These are phyloP conservation scores for Dendrocopos noguchii DNA, from an alignment of 2,113 vertebrate species.

Conservation along the genomic window DNA sequence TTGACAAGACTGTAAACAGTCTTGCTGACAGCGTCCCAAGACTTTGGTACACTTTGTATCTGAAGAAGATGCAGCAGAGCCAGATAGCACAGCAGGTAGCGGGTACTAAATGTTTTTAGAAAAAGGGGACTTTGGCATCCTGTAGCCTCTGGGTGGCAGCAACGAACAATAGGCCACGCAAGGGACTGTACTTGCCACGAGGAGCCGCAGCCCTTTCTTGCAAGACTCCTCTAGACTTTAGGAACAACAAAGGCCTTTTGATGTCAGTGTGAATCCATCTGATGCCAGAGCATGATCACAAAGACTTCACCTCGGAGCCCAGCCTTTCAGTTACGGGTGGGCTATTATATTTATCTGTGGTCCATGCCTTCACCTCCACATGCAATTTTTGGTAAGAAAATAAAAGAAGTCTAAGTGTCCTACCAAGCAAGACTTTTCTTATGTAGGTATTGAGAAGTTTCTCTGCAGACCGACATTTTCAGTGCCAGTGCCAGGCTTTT, in stretches of 20 bases:
- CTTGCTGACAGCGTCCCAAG: background rate
- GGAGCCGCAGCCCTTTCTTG: background rate
- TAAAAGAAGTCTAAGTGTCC: background rate
- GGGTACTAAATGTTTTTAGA: rapidly evolving
- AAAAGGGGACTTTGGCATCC: background rate
- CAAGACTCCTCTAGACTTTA: background rate
- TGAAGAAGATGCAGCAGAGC: no score
- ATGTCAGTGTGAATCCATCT: background rate
- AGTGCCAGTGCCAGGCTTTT: no score
- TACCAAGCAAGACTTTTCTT: background rate
- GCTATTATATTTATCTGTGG: background rate
- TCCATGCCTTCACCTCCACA: background rate
- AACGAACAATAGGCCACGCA: background rate
- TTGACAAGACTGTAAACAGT: background rate
- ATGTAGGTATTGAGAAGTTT: background rate
- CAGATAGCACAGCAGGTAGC: rapidly evolving
- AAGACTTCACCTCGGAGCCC: background rate
- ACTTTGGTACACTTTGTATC: background rate
- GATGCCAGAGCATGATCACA: background rate
- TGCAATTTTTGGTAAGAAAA: background rate
- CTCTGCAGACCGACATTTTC: background rate
- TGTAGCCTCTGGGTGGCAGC: conserved; percentile 42
- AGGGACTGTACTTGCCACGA: rapidly evolving
- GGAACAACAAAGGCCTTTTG: background rate
- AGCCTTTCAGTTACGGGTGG: background rate